Evolutionary conservation across 2,797 vertebrate species (phyloP).

Genomic region (Enoplosus armatus): DNA sequence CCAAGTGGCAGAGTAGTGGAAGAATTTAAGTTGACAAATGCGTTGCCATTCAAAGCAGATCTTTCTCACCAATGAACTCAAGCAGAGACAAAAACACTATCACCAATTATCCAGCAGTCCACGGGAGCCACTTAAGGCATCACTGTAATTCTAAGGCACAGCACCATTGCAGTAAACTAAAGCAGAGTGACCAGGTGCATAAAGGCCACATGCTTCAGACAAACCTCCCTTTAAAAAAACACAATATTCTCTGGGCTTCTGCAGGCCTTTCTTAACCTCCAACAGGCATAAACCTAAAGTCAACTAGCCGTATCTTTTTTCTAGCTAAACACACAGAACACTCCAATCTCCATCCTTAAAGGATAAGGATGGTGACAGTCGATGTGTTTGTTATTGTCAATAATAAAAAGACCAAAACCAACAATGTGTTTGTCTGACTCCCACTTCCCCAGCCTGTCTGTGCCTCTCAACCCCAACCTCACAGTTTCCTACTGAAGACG

Average conservation of each 20-base stretch:
- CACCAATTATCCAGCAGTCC: constrained; percentile 30
- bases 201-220: constrained; percentile 6
- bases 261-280: background rate
- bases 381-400: constrained; percentile 5
- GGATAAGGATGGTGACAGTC: too few relatives aligned
- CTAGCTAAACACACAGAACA: background rate
- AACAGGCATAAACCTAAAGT: constrained; percentile 9
- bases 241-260: background rate
- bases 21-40: constrained; percentile 31
- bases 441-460: background rate
- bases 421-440: constrained; percentile 1
- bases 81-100: constrained; percentile 31
- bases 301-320: background rate
- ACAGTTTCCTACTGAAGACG: background rate
- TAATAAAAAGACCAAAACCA: constrained; percentile 1
- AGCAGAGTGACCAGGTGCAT: constrained; percentile 5
- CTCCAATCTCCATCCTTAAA: background rate
- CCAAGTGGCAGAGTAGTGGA: constrained; percentile 27
- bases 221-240: constrained; percentile 1
- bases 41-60: constrained; percentile 37
- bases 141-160: constrained; percentile 10
- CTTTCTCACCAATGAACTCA: constrained; percentile 17
- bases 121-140: constrained; percentile 33
- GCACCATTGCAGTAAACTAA: constrained; percentile 1
- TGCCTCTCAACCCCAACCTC: background rate